Percentiles rank a stretch among this genome's conserved stretches.
phyloP scores from a whole-genome alignment of 1,140 invertebrate genomes.

The Calliopsis andreniformis region DNA sequence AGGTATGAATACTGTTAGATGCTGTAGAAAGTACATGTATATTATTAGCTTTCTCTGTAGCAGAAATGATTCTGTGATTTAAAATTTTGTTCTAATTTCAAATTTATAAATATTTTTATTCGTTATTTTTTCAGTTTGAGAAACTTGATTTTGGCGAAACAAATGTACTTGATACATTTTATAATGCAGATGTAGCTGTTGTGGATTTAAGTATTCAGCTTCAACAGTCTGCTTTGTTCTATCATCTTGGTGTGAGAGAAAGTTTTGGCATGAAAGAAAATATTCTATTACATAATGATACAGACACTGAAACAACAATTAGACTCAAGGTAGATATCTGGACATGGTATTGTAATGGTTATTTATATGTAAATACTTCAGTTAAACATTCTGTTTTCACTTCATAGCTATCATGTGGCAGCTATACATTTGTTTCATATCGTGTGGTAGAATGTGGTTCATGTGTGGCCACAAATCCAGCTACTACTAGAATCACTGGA shows the following conservation, averaged over 20 bases:
- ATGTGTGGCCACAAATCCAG: constrained; percentile 89
- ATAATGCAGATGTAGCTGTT: constrained; percentile 98
- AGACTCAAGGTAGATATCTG: constrained; percentile 89
- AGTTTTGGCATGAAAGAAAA: constrained; percentile 99
- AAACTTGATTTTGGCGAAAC: constrained; percentile 93
- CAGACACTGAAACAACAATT: constrained; percentile 91
- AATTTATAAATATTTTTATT: not conserved
- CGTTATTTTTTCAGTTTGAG: constrained; percentile 86
- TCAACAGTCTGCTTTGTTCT: constrained; percentile 96
- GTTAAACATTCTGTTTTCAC: constrained; percentile 1
- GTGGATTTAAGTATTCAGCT: constrained; percentile 96
- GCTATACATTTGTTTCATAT: constrained; percentile 95
- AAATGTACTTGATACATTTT: constrained; percentile 92
- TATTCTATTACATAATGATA: constrained; percentile 96
- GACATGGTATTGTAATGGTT: not conserved
- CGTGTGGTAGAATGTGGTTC: constrained; percentile 87
- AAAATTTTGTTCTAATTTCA: too few species aligned
- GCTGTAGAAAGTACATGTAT: too few species aligned
- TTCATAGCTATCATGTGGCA: constrained; percentile 91
- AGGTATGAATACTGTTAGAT: constrained; percentile 81
- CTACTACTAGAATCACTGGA: constrained; percentile 83
- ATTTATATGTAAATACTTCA: constrained; percentile 7
- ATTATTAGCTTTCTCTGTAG: too few species aligned
- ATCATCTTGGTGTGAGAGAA: constrained; percentile 98
- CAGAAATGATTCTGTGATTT: too few species aligned